These are phyloP conservation scores for Graphium colonna DNA, from an alignment of 2,888 invertebrate species.

Conservation along the genomic window DNA sequence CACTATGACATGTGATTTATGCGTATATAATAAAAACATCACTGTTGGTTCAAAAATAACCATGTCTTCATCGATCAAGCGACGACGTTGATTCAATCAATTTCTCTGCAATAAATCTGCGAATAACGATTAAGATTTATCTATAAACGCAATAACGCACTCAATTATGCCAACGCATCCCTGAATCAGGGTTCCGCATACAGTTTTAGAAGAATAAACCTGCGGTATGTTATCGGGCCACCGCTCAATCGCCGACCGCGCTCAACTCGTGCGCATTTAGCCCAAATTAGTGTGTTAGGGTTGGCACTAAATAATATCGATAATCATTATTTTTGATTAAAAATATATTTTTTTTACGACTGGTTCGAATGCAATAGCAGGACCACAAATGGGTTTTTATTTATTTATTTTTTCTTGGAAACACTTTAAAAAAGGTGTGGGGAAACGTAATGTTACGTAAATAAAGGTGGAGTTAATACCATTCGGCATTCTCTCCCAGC, in stretches of 20 bases:
- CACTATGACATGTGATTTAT: not conserved
- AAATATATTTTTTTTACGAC: too few species aligned
- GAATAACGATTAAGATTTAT: not conserved
- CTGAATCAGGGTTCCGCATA: conserved; percentile 41
- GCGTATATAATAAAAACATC: not conserved
- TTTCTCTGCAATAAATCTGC: not conserved
- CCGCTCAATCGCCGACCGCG: conserved; percentile 32
- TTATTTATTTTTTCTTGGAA: too few species aligned
- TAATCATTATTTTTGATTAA: too few species aligned
- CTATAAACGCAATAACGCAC: conserved; percentile 22
- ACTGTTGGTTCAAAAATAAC: not conserved
- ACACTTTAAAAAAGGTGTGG: too few species aligned
- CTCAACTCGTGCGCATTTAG: conserved; percentile 25
- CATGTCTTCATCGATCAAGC: not conserved
- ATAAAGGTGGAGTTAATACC: too few species aligned
- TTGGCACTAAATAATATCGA: conserved; percentile 7
- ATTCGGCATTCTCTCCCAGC: too few species aligned
- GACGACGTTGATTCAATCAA: not conserved
- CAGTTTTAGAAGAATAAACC: conserved; percentile 43
- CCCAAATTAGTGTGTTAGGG: conserved; percentile 20
- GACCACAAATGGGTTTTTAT: too few species aligned
- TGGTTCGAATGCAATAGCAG: too few species aligned
- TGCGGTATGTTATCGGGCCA: conserved; percentile 51
- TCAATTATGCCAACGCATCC: conserved; percentile 9
- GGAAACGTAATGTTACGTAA: too few species aligned